A percentile compares a stretch with the other conserved stretches of the same genome.
Conservation (phyloP, 2,888 invertebrate genomes). For the Amphimallon solstitiale region DNA sequence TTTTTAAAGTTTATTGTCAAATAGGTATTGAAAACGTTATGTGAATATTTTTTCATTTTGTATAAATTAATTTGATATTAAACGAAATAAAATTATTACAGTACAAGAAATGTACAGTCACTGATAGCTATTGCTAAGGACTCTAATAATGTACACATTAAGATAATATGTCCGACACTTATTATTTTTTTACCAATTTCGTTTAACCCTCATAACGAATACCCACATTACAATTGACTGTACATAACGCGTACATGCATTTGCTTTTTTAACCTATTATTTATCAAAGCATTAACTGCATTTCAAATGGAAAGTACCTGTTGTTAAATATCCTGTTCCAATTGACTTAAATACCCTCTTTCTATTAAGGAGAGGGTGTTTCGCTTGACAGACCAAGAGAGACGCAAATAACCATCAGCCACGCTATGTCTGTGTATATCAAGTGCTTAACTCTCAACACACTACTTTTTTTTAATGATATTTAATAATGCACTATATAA, state of each 20-base stretch:
- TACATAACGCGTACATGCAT: not conserved
- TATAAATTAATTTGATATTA: no score
- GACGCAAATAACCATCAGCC: slow-evolving; percentile 48
- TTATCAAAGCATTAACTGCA: slow-evolving; percentile 25
- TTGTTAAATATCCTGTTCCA: slow-evolving; percentile 33
- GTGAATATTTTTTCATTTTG: no score
- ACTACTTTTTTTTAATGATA: slow-evolving; percentile 7
- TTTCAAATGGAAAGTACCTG: slow-evolving; percentile 35
- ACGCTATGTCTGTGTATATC: not conserved
- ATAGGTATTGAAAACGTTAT: no score
- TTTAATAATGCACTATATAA: slow-evolving; percentile 11
- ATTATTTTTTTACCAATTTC: no score
- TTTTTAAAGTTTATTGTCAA: no score
- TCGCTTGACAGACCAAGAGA: slow-evolving; percentile 50
- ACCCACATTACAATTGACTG: slow-evolving; percentile 2
- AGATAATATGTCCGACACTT: no score
- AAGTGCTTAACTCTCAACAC: slow-evolving; percentile 7
- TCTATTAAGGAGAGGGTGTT: slow-evolving; percentile 45
- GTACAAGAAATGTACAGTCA: no score
- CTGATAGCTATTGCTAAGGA: no score
- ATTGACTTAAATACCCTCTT: slow-evolving; percentile 30
- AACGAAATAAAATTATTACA: no score
- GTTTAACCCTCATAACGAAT: slow-evolving; percentile 5
- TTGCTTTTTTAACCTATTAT: slow-evolving; percentile 9
- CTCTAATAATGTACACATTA: no score